Evolutionary conservation across 1,140 invertebrate genomes (phyloP).

Genomic region (Patella vulgata): DNA sequence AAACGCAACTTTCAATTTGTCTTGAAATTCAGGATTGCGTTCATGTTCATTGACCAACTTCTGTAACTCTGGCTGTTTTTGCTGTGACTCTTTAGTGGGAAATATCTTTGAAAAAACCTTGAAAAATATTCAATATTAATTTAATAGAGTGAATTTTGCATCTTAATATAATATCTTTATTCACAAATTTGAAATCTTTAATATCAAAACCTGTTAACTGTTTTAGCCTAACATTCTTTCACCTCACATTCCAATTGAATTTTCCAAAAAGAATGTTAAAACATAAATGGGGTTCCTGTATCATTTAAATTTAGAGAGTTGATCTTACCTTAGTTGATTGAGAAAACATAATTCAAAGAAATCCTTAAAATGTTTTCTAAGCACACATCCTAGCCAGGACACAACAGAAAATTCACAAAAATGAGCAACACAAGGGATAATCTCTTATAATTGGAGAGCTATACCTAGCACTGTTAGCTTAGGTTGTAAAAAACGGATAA

Average conservation of each 20-base stretch:
- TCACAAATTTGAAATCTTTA: neutral
- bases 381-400: too few species aligned
- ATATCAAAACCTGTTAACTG: neutral
- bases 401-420: too few species aligned
- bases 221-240: neutral
- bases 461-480: too few species aligned
- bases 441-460: too few species aligned
- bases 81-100: constrained; percentile 2
- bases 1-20: constrained; percentile 43
- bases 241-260: neutral
- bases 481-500: too few species aligned
- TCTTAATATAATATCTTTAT: too few species aligned
- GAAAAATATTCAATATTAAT: constrained; percentile 6
- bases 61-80: constrained; percentile 18
- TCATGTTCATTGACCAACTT: constrained; percentile 24
- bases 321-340: too few species aligned
- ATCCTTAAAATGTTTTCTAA: too few species aligned
- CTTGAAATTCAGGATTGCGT: constrained; percentile 33
- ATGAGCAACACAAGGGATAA: too few species aligned
- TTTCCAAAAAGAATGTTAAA: neutral
- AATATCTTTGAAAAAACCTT: constrained; percentile 29
- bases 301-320: neutral
- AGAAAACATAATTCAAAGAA: too few species aligned
- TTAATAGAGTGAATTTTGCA: neutral
- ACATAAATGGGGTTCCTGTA: neutral